A percentile compares a stretch with the other conserved stretches of the same genome.
phyloP scores from a whole-genome alignment of 2,888 invertebrate genomes.

The Rhimphoctona megacephalus region DNA sequence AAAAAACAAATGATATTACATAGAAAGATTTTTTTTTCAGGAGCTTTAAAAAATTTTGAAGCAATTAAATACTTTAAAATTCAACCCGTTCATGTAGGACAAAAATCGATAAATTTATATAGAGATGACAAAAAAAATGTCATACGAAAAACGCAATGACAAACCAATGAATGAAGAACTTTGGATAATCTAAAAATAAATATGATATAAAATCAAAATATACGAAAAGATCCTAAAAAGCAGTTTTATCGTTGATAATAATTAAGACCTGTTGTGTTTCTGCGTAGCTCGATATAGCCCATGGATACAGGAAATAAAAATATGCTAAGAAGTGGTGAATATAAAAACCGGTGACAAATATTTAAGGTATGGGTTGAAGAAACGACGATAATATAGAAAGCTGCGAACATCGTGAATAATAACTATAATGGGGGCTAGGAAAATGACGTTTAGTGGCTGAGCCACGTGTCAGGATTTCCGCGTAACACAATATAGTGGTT shows the following conservation, averaged over 20 bases:
- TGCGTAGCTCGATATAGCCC: no score
- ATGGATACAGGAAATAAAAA: neutral
- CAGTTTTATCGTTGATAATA: neutral
- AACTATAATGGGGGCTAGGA: constrained; percentile 31
- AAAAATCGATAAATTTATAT: neutral
- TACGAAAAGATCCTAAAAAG: neutral
- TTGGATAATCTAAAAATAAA: neutral
- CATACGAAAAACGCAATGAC: neutral
- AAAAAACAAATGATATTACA: neutral
- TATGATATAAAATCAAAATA: neutral
- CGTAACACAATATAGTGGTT: constrained; percentile 73
- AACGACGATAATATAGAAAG: neutral
- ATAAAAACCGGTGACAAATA: neutral
- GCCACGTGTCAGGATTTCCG: constrained; percentile 72
- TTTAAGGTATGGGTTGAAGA: neutral
- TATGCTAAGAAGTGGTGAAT: neutral
- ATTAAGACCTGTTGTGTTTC: neutral
- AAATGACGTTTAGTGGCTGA: constrained; percentile 22
- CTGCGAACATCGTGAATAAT: constrained; percentile 5
- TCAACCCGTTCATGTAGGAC: no score
- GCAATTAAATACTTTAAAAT: no score
- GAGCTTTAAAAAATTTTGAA: neutral
- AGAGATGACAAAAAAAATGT: neutral
- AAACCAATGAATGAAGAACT: neutral
- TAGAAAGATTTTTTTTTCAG: neutral